Evolutionary conservation across 2,888 invertebrate genomes (phyloP), one percentile per base, ranked within the genome.

Genomic region (Tinea pellionella): DNA sequence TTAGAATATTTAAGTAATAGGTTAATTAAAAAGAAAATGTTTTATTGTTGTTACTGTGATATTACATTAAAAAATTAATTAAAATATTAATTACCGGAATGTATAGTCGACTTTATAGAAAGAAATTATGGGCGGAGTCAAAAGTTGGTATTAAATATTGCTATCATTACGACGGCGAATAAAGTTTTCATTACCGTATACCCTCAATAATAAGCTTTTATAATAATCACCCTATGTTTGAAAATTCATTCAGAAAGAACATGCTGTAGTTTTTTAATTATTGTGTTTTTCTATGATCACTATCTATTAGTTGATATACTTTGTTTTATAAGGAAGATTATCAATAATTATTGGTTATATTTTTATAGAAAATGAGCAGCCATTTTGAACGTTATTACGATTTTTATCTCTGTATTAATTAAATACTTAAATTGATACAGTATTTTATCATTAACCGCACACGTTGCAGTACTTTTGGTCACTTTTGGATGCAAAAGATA

Each of bases 91-190:
- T 24, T 24, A 2, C 24, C 24, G 6, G 6, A 9, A n/a, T 37
- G 37, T 37, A 37, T 37, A n/a, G 1, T 37, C n/a, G 37, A 19
- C n/a, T 29, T 55, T 19, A 19, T 55, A 11, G 12, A 13, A 32
- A 15, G 57, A 32, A 57, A 32, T 32, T 2, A 30, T 32, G 30
- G 57, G 57, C 57, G 57, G 29, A 37, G 57, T 15, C 32, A 6
- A 57, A 16, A 29, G 57, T 16, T 15, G 32, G 32, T 57, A 47
- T 57, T 37, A 57, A 57, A 57, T 57, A 57, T 57, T 32, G 15
- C 57, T 57, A 57, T 57, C 57, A 57, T 57, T 57, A 57, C 32
- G 13, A 30, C 30, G 9, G 32, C 29, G 57, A 29, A 29, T 57
- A 57, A 57, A 32, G 57, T 57, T 57, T 57, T 57, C 57, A 32